Conservation (phyloP, 2,888 invertebrate genomes). For the Seladonia tumulorum region DNA sequence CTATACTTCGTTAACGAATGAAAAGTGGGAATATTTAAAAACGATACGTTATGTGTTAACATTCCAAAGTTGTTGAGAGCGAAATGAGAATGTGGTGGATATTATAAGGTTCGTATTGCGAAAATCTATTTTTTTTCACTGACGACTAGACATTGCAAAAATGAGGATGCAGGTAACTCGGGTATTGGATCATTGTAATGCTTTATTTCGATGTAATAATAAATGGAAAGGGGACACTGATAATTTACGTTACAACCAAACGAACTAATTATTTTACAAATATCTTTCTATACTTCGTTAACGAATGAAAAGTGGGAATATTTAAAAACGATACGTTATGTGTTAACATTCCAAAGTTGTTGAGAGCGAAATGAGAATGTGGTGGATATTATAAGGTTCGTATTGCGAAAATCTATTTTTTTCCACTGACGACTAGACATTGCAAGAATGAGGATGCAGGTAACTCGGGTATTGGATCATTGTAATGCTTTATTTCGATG, state of each 20-base stretch:
- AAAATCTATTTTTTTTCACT: constrained; percentile 3
- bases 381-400: not conserved
- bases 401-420: not conserved
- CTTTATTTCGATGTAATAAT: too few species aligned
- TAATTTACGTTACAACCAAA: not conserved
- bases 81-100: not conserved
- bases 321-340: too few species aligned
- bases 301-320: not conserved
- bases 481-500: too few species aligned
- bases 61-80: not conserved
- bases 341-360: not conserved
- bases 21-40: not conserved
- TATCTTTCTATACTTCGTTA: too few species aligned
- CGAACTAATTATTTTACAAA: too few species aligned
- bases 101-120: not conserved
- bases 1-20: too few species aligned
- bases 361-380: not conserved
- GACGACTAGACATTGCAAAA: constrained; percentile 15
- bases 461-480: constrained; percentile 25
- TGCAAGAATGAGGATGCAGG: constrained; percentile 48
- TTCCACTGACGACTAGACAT: not conserved
- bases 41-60: too few species aligned
- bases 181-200: not conserved
- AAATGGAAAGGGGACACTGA: not conserved
- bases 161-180: constrained; percentile 51